These are phyloP conservation scores for Bombus difficillimus DNA, from an alignment of 1,140 invertebrate genomes.

Conservation along the genomic window DNA sequence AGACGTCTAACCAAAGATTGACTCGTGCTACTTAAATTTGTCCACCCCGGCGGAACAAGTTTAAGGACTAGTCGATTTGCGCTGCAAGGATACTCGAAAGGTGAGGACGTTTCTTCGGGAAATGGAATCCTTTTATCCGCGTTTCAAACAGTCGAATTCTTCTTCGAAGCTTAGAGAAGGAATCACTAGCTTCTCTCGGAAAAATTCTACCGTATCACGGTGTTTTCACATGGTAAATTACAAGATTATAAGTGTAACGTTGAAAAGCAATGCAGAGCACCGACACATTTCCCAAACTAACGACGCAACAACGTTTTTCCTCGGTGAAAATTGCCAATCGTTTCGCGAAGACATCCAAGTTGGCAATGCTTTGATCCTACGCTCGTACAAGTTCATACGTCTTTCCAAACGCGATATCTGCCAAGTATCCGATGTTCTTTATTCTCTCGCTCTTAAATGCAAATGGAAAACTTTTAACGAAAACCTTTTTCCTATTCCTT, in stretches of 20 bases:
- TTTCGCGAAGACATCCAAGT: neutral
- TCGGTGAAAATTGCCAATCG: neutral
- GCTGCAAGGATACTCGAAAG: neutral
- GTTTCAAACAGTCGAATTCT: conserved; percentile 6
- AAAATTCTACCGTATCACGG: neutral
- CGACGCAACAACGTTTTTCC: neutral
- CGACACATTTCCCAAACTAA: neutral
- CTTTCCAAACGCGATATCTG: neutral
- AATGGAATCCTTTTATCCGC: neutral
- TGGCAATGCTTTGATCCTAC: neutral
- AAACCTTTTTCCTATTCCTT: neutral
- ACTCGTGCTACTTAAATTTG: conserved; percentile 15
- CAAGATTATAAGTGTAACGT: neutral
- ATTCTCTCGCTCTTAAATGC: neutral
- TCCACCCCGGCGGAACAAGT: neutral
- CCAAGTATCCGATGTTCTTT: neutral
- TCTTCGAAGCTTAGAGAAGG: neutral
- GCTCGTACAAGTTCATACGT: neutral
- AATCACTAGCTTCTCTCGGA: neutral
- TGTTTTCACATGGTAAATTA: neutral
- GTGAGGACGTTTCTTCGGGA: neutral
- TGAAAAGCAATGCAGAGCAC: neutral
- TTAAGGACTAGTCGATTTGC: neutral
- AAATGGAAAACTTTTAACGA: conserved; percentile 32
- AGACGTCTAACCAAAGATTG: conserved; percentile 4